These are phyloP conservation scores for Leptinotarsa peninsularis DNA, from an alignment of 2,888 invertebrate species.

Conservation along the genomic window DNA sequence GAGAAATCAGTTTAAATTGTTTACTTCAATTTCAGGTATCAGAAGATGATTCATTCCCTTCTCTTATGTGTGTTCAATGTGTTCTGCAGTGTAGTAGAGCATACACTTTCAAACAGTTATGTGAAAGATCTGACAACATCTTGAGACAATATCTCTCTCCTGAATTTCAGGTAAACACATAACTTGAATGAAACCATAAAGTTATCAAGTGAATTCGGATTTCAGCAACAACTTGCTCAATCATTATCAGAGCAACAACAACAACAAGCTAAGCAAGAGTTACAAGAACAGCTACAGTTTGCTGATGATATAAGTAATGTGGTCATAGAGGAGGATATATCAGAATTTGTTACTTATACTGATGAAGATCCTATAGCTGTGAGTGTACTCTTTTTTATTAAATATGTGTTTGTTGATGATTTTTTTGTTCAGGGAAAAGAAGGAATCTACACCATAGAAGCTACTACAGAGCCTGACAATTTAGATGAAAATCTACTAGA, in stretches of 20 bases:
- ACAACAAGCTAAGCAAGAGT: conserved; percentile 56
- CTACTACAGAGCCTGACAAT: conserved; percentile 34
- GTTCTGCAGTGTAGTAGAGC: conserved; percentile 68
- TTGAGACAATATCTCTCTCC: conserved; percentile 63
- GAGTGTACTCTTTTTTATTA: conserved; percentile 22
- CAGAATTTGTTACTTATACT: conserved; percentile 57
- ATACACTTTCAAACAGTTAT: conserved; percentile 68
- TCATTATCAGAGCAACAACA: conserved; percentile 52
- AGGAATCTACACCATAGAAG: conserved; percentile 42
- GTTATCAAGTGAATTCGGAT: conserved; percentile 18
- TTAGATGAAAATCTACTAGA: conserved; percentile 30
- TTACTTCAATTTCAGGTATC: conserved; percentile 58
- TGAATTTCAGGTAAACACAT: conserved; percentile 64
- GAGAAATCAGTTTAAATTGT: background rate
- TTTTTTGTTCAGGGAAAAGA: conserved; percentile 40
- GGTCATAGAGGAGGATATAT: conserved; percentile 57
- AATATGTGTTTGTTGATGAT: background rate
- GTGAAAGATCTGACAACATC: conserved; percentile 66
- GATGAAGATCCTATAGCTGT: conserved; percentile 47
- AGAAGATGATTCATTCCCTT: conserved; percentile 67
- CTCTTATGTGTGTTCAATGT: conserved; percentile 69
- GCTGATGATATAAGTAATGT: conserved; percentile 56
- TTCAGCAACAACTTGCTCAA: conserved; percentile 59
- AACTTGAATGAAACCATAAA: background rate
- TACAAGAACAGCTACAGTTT: conserved; percentile 62